phyloP scores from a whole-genome alignment of 2,797 vertebrate genomes.

The Miichthys miiuy region DNA sequence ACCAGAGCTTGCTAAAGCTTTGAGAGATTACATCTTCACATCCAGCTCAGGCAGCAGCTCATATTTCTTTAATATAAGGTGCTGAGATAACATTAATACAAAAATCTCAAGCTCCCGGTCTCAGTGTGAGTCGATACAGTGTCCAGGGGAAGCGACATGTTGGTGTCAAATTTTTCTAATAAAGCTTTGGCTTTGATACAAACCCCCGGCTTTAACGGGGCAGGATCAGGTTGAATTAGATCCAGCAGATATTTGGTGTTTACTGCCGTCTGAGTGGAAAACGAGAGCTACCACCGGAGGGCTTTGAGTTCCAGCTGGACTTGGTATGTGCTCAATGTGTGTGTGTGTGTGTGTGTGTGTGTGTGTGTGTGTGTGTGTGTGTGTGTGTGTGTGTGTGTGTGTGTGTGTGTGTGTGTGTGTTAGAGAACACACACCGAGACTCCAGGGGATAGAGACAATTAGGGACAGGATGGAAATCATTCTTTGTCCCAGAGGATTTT shows the following conservation, averaged over 20 bases:
- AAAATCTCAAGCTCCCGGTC: constrained; percentile 31
- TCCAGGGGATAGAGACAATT: constrained; percentile 58
- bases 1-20: constrained; percentile 24
- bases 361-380: constrained; percentile 19
- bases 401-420: constrained; percentile 13
- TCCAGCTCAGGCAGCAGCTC: constrained; percentile 43
- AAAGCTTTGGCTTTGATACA: constrained; percentile 39
- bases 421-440: constrained; percentile 51
- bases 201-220: constrained; percentile 34
- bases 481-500: constrained; percentile 37
- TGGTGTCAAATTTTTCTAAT: constrained; percentile 52
- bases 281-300: constrained; percentile 40
- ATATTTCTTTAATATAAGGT: constrained; percentile 60
- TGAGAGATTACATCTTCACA: constrained; percentile 57
- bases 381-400: constrained; percentile 12
- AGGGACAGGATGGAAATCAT: constrained; percentile 60
- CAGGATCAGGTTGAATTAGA: constrained; percentile 43
- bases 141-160: constrained; percentile 22
- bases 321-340: constrained; percentile 8
- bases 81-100: constrained; percentile 35
- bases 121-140: constrained; percentile 22
- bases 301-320: constrained; percentile 52
- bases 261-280: constrained; percentile 56
- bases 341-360: constrained; percentile 12
- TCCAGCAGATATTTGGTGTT: constrained; percentile 59